Evolutionary conservation across 2,797 vertebrate genomes (phyloP), one percentile per base, ranked within the genome.

Genomic region (Argya squamiceps): DNA sequence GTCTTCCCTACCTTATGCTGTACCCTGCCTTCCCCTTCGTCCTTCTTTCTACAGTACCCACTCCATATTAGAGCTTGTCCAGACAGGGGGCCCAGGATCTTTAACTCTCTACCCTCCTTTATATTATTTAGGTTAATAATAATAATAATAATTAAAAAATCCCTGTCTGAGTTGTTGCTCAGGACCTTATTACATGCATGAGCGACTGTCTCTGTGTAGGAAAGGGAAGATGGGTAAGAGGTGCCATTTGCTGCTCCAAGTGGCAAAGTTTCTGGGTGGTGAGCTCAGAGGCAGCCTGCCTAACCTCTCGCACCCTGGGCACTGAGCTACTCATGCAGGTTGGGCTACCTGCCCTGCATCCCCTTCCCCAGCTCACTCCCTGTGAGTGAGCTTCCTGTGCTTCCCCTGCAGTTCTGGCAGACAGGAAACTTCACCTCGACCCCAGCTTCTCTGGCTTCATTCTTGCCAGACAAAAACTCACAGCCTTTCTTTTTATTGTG

Each of bases 281-380:
- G 62, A 52, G n/a, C 55, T 79, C 1, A 0, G 39, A 43, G 23
- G 19, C 58, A 64, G 29, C 20, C 52, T 63, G 30, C 2, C 2
- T 34, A 23, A 29, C 37, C 10, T 59, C 47, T 41, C 0, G 0
- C 27, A 32, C 4, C 11, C 15, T 7, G 16, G 52, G 24, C 70
- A 62, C 27, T 30, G 47, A 80, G 34, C 20, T 83, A 1, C 34
- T 64, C 1, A 0, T 16, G n/a, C 1, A 3, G 4, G 27, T 43
- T 2, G 0, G 56, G 37, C 49, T 81, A 15, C 43, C 26, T 12
- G 3, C 63, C 60, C 73, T 55, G 16, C 3, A 4, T 71, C 27
- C 22, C 12, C 4, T 11, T n/a, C 21, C 29, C 24, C 20, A 36
- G 26, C 43, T 94, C 47, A 6, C 44, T 34, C 3, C 0, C 21